A percentile compares a stretch with the other conserved stretches of the same genome.
phyloP scores from a whole-genome alignment of 2,113 vertebrate species.

The Atherinomorus stipes region DNA sequence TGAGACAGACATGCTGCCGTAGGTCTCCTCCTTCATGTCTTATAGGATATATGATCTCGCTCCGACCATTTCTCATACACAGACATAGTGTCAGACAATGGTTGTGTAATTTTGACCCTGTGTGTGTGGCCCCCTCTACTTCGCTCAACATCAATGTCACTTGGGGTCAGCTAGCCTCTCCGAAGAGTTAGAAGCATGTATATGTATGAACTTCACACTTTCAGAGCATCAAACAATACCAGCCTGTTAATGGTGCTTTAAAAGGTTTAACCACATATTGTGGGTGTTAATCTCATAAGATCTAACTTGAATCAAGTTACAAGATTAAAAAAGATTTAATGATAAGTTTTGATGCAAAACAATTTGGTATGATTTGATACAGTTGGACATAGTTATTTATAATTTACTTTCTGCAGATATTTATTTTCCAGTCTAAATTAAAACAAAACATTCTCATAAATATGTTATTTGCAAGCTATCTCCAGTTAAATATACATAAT shows the following conservation, averaged over 20 bases:
- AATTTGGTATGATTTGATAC: too few relatives aligned
- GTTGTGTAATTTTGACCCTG: constrained; percentile 19
- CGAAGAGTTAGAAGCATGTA: constrained; percentile 6
- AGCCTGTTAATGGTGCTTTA: constrained; percentile 5
- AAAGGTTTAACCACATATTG: neutral
- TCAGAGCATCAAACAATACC: constrained; percentile 7
- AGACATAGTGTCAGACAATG: neutral
- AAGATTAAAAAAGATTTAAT: neutral
- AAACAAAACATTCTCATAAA: too few relatives aligned
- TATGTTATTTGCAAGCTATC: too few relatives aligned
- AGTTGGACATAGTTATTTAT: too few relatives aligned
- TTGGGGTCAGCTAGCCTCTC: constrained; percentile 41
- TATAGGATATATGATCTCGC: neutral
- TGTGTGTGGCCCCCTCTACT: constrained; percentile 35
- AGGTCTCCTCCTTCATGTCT: neutral
- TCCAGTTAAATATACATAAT: too few relatives aligned
- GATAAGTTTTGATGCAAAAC: too few relatives aligned
- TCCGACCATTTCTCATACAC: neutral
- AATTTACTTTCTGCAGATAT: too few relatives aligned
- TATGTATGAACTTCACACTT: neutral
- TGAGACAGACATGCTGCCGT: neutral
- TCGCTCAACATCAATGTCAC: constrained; percentile 30
- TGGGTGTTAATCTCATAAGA: too few relatives aligned
- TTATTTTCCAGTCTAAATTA: too few relatives aligned
- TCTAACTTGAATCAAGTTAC: neutral